Evolutionary conservation across 2,888 invertebrate genomes (phyloP), one percentile per base, ranked within the genome.

Genomic region (Saturnia japonica): DNA sequence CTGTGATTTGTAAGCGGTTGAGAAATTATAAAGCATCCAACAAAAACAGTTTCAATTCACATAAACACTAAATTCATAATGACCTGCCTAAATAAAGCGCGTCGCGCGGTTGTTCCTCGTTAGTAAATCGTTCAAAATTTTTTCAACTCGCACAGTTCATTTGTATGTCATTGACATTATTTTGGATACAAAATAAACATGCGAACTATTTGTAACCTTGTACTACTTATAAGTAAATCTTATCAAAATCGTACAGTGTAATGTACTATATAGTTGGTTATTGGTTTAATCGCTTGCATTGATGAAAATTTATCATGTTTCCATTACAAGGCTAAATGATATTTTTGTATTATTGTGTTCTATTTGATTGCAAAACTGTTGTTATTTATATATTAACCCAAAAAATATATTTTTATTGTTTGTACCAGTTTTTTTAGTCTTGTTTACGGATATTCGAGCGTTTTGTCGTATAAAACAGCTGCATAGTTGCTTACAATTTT

Each of bases 131-230:
- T 16, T 22, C 68, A 42, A 60, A 60, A 60, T 54, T 67, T 67
- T 67, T 70, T 72, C 71, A 72, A 70, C 74, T 70, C 68, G 43
- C 34, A 40, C 22, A 40, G 34, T 64, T 64, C 40, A 51, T 42
- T 16, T 47, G 25, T n/a, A 74, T 82, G 87, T 82, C 88, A 88
- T 87, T 89, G 90, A 89, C 88, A 90, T 86, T 85, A 88, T 88
- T 90, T 81, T 74, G 71, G 74, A 82, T 79, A 77, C 72, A 78
- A 75, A 79, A 83, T 79, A 82, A 80, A 83, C 80, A 79, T 79
- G 83, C 88, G 79, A 86, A 85, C 80, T 75, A 73, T 16, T 75
- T 70, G 77, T 80, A 79, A 83, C 91, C 91, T 91, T 91, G 91
- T 78, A 71, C 87, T 74, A 87, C 82, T 85, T 91, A 85, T 72